Conservation (phyloP, 2,113 vertebrate genomes). For the Oxygymnocypris stewartii region DNA sequence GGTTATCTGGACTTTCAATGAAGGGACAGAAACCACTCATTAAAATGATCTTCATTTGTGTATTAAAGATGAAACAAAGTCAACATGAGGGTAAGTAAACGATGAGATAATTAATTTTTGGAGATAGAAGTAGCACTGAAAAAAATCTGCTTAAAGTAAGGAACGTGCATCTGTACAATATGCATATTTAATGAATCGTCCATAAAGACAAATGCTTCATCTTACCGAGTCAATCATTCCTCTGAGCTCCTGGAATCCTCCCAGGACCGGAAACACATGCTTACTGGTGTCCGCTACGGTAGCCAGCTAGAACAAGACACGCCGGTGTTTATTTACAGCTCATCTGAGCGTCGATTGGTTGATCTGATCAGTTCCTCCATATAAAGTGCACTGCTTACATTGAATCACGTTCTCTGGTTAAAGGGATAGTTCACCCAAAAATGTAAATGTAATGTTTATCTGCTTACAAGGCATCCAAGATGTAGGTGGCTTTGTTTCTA, state of each 20-base stretch:
- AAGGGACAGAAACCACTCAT: not conserved
- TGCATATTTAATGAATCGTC: not conserved
- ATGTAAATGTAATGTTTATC: too few relatives aligned
- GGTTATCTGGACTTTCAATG: too few relatives aligned
- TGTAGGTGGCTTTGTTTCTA: too few relatives aligned
- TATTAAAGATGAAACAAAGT: not conserved
- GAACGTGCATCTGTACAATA: too few relatives aligned
- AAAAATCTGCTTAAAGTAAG: too few relatives aligned
- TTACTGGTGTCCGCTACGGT: slow-evolving; percentile 86
- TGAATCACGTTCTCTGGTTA: too few relatives aligned
- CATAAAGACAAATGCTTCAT: not conserved
- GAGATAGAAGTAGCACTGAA: not conserved
- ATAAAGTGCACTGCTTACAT: slow-evolving; percentile 7
- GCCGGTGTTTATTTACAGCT: slow-evolving; percentile 39
- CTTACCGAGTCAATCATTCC: slow-evolving; percentile 86
- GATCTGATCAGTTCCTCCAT: not conserved
- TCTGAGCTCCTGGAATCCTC: slow-evolving; percentile 84
- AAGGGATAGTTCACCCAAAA: too few relatives aligned
- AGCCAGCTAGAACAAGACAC: slow-evolving; percentile 78
- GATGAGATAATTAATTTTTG: not conserved
- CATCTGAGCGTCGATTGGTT: not conserved
- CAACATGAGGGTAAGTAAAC: not conserved
- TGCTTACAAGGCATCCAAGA: too few relatives aligned
- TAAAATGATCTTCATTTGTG: not conserved
- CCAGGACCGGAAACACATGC: slow-evolving; percentile 85